Conservation (phyloP, 2,113 vertebrate genomes). For the Ascaphus truei region DNA sequence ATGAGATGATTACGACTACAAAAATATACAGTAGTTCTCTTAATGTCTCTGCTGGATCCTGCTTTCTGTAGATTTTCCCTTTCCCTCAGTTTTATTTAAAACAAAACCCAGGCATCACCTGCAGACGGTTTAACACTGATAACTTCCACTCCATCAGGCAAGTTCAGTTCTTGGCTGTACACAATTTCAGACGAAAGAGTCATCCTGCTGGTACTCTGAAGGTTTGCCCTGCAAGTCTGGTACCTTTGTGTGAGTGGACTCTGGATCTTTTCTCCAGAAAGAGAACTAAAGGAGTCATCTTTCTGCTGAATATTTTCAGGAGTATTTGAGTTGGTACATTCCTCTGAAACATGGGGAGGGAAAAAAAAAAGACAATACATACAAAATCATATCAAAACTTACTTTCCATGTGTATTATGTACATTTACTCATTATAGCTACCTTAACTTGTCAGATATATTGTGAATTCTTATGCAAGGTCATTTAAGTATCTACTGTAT, state of each 20-base stretch:
- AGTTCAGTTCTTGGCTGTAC: slow-evolving; percentile 80
- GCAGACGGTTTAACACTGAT: slow-evolving; percentile 87
- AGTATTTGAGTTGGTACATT: slow-evolving; percentile 48
- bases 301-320: slow-evolving; percentile 48
- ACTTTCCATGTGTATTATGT: too few species aligned
- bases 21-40: too few species aligned
- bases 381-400: too few species aligned
- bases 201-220: slow-evolving; percentile 87
- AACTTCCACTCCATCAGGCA: slow-evolving; percentile 86
- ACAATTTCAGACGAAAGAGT: slow-evolving; percentile 76
- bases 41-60: too few species aligned
- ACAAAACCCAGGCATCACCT: slow-evolving; percentile 60
- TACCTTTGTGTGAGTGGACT: slow-evolving; percentile 71
- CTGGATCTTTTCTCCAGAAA: slow-evolving; percentile 62
- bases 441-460: too few species aligned
- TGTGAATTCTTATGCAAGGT: too few species aligned
- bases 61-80: too few species aligned
- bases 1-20: too few species aligned
- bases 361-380: too few species aligned
- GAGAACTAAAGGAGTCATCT: slow-evolving; percentile 59
- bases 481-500: too few species aligned
- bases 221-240: slow-evolving; percentile 78
- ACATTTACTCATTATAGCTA: too few species aligned
- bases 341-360: slow-evolving; percentile 56
- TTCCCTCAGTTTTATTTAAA: too few species aligned